Percentiles rank a stretch among this genome's conserved stretches.
Evolutionary conservation across 2,113 vertebrate species (phyloP).

Genomic region (Amazona guildingii): DNA sequence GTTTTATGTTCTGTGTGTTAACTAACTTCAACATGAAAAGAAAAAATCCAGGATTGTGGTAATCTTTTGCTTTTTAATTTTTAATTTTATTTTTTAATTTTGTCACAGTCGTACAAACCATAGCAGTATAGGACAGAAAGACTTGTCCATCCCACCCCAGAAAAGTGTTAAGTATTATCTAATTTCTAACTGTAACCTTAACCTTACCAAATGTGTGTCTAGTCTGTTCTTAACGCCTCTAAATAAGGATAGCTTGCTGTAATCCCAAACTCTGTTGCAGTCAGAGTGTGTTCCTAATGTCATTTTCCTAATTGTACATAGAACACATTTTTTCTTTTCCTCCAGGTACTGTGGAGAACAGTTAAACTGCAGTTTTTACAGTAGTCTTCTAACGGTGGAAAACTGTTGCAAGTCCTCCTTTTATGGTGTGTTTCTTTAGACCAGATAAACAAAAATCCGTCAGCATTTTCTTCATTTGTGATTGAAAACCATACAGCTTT

Average conservation of each 20-base stretch:
- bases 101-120: background rate
- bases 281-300: background rate
- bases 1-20: background rate
- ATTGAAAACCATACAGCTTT: background rate
- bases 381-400: background rate
- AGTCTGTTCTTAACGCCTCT: background rate
- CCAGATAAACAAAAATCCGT: background rate
- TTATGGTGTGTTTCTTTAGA: background rate
- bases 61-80: background rate
- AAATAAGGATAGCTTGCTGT: background rate
- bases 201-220: background rate
- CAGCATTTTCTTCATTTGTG: accelerated
- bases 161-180: background rate
- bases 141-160: background rate
- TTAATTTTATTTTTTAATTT: background rate
- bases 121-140: background rate
- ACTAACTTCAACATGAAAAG: background rate
- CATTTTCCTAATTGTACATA: background rate
- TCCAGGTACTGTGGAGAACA: background rate
- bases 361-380: background rate
- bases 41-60: background rate
- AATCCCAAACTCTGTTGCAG: background rate
- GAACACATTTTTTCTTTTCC: background rate
- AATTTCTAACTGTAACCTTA: background rate
- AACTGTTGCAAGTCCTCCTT: background rate